Conservation (phyloP, 2,113 vertebrate species). For the Thermophis baileyi region DNA sequence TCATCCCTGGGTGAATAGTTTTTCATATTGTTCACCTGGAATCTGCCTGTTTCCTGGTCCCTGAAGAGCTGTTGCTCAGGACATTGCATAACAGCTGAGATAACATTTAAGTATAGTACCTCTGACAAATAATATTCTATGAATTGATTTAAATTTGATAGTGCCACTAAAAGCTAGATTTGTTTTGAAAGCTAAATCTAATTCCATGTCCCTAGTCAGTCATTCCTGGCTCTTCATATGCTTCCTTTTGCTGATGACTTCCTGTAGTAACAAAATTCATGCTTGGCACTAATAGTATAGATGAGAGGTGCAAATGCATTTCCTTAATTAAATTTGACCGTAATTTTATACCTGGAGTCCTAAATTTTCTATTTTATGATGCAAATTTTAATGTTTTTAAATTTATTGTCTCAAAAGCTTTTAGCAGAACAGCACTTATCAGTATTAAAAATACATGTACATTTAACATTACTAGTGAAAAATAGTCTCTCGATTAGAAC, state of each 20-base stretch:
- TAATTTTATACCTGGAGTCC: background rate
- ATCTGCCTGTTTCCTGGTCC: background rate
- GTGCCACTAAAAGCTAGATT: background rate
- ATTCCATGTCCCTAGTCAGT: background rate
- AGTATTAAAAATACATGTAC: background rate
- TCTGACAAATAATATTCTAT: background rate
- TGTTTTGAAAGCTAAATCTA: background rate
- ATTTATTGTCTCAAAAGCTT: background rate
- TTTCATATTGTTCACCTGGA: background rate
- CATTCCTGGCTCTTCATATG: background rate
- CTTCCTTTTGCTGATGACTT: background rate
- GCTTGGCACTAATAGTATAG: background rate
- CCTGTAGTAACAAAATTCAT: background rate
- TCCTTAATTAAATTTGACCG: background rate
- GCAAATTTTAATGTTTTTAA: background rate
- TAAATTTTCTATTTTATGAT: background rate
- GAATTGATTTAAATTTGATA: background rate
- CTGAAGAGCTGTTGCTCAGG: background rate
- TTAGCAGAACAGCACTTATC: background rate
- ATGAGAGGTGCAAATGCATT: background rate
- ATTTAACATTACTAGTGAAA: background rate
- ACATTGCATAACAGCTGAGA: background rate
- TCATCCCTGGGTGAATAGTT: background rate
- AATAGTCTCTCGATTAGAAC: background rate
- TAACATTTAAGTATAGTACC: background rate